A percentile compares a stretch with the other conserved stretches of the same genome.
phyloP scores from a whole-genome alignment of 2,797 vertebrate genomes.

The Rhinatrema bivittatum region DNA sequence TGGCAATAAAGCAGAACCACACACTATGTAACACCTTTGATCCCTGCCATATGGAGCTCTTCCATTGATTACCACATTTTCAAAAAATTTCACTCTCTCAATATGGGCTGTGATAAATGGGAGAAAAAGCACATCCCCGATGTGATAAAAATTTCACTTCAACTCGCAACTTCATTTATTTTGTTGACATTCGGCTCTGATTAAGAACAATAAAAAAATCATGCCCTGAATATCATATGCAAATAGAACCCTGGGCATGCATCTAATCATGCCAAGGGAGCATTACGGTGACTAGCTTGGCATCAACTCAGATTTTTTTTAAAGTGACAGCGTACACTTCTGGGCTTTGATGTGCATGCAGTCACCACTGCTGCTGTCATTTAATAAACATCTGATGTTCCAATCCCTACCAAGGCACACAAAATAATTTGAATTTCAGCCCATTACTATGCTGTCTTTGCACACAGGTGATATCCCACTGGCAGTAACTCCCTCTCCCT shows the following conservation, averaged over 20 bases:
- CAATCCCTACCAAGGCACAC: conserved; percentile 42
- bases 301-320: conserved; percentile 76
- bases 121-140: conserved; percentile 90
- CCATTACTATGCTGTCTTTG: conserved; percentile 36
- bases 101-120: conserved; percentile 98
- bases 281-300: conserved; percentile 80
- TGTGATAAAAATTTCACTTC: conserved; percentile 99
- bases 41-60: conserved; percentile 99
- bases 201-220: conserved; percentile 99
- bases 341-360: conserved; percentile 50
- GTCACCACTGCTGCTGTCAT: conserved; percentile 52
- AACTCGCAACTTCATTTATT: conserved; percentile 99
- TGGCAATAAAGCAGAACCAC: conserved; percentile 99
- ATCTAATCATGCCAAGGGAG: conserved; percentile 94
- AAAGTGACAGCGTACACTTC: conserved; percentile 79
- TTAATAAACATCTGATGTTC: conserved; percentile 62
- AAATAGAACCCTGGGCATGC: conserved; percentile 94
- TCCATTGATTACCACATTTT: conserved; percentile 99
- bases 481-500: not conserved
- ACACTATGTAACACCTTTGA: conserved; percentile 99
- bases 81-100: conserved; percentile 94
- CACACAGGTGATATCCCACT: conserved; percentile 33
- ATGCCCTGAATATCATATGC: conserved; percentile 98
- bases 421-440: conserved; percentile 48
- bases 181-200: conserved; percentile 99